These are phyloP conservation scores for Heliconius hewitsoni DNA, from an alignment of 1,140 invertebrate genomes.

Conservation along the genomic window DNA sequence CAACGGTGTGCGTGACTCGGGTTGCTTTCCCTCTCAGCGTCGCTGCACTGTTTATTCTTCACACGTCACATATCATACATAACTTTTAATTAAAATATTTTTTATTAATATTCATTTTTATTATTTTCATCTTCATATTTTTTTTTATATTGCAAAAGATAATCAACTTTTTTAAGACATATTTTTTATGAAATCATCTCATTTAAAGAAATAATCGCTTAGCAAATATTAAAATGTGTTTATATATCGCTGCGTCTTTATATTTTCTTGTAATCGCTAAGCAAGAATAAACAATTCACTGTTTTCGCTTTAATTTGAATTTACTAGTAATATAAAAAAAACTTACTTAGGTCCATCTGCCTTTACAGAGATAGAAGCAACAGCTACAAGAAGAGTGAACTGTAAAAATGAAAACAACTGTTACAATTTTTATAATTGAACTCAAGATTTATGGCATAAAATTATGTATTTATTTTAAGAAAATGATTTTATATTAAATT, in stretches of 20 bases:
- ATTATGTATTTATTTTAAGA: background rate
- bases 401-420: constrained; percentile 51
- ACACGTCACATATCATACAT: constrained; percentile 48
- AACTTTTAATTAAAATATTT: constrained; percentile 42
- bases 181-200: background rate
- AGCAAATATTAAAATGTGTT: background rate
- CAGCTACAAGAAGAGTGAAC: constrained; percentile 75
- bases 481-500: too few relatives aligned
- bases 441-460: background rate
- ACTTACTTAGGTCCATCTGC: constrained; percentile 76
- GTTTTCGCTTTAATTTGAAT: background rate
- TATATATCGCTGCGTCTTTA: background rate
- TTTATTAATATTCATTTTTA: too few relatives aligned
- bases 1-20: constrained; percentile 65
- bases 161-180: background rate
- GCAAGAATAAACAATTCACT: background rate
- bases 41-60: constrained; percentile 42
- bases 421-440: background rate
- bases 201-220: background rate
- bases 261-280: constrained; percentile 1
- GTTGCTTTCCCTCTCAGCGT: constrained; percentile 64
- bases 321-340: background rate
- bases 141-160: background rate
- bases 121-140: constrained; percentile 27
- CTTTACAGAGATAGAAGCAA: constrained; percentile 58